Evolutionary conservation across 37 sponge, comb jelly and placozoan species (phyloP), one percentile per base, ranked within the genome.

Genomic region (Mnemiopsis leidyi): DNA sequence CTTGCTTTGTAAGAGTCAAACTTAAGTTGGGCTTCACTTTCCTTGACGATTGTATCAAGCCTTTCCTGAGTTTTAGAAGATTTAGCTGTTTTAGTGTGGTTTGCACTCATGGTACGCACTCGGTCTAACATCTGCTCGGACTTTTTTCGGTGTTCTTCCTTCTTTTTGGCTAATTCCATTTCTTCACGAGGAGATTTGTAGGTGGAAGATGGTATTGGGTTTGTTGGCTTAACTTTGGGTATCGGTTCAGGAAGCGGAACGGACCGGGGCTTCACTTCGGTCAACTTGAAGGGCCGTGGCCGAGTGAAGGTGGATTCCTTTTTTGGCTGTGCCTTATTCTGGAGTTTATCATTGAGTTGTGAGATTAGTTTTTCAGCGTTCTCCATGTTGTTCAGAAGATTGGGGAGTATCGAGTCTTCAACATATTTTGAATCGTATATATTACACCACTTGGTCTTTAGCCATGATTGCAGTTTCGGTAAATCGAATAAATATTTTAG

Each of bases 221-320:
- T 85, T 39, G 90, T 85, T 23, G 93, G 26, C 69, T 73, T 92
- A 29, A 92, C 93, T 38, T 92, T 69, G 5, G 76, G 76, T 25
- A 92, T 69, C 9, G 69, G 93, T 69, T 96, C 96, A 23, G 95
- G 96, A 23, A 95, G 76, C 0, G 96, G 95, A 28, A 97, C 94
- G 39, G 82, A 68, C 23, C 97, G 93, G 23, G 97, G 96, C 75
- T 79, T 94, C 34, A 97, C 97, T 36, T 94, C 94, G 23, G 98
- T 97, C 39, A 97, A 71, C 38, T 94, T 94, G 94, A 97, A 97
- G 30, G 98, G 97, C 37, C 95, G 92, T 3, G 93, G 35, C 25
- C 95, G 96, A 94, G 77, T 85, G 3, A n/a, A 1, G 1, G 61
- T 40, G 0, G 61, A 40, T 18, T 38, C 40, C 23, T 33, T 85